Conservation (phyloP, 2,888 invertebrate genomes). For the Apamea sordens region DNA sequence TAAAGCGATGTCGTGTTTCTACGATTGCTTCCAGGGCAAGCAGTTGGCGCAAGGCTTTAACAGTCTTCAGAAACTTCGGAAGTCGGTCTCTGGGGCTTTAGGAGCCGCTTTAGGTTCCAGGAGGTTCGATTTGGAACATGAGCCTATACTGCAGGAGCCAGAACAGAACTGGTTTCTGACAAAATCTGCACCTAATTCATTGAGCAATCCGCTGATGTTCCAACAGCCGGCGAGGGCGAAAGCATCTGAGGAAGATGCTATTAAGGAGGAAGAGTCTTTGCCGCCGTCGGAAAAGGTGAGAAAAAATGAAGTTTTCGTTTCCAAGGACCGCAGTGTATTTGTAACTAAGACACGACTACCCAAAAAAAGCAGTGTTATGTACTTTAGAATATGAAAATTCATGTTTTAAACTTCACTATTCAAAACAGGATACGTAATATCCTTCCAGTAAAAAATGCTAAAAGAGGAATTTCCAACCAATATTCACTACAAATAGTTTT, state of each 20-base stretch:
- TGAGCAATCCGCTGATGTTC: constrained; percentile 91
- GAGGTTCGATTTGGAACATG: constrained; percentile 88
- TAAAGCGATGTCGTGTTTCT: constrained; percentile 90
- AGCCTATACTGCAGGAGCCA: constrained; percentile 86
- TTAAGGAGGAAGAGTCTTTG: constrained; percentile 83
- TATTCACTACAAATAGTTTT: background rate
- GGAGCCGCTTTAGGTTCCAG: constrained; percentile 88
- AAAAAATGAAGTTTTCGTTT: background rate
- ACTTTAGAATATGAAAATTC: background rate
- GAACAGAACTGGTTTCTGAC: constrained; percentile 95
- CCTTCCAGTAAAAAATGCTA: background rate
- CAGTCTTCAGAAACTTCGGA: constrained; percentile 93
- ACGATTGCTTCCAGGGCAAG: constrained; percentile 89
- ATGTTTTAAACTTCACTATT: background rate
- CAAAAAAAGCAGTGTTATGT: background rate
- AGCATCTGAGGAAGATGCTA: constrained; percentile 79
- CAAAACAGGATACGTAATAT: background rate
- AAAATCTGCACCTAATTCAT: constrained; percentile 94
- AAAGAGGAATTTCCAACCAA: background rate
- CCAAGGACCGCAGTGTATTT: background rate
- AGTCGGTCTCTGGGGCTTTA: constrained; percentile 92
- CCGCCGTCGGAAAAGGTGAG: constrained; percentile 83
- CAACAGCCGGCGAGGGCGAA: constrained; percentile 79
- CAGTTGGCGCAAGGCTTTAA: constrained; percentile 90
- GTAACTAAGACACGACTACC: background rate